phyloP scores from a whole-genome alignment of 2,888 invertebrate genomes.

The Stratiomys singularior region DNA sequence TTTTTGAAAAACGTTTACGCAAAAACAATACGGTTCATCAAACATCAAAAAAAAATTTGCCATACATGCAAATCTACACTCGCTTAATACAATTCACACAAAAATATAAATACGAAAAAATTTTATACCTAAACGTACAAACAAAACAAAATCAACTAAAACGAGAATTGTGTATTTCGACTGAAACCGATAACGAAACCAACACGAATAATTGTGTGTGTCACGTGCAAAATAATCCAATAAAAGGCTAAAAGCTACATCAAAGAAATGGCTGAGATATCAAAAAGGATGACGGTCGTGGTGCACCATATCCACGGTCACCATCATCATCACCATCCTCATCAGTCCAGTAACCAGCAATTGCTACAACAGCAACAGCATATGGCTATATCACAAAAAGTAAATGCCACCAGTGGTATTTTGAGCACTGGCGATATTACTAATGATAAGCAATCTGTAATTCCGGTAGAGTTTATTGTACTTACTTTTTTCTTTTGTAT shows the following conservation, averaged over 20 bases:
- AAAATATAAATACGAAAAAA: neutral
- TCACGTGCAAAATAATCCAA: neutral
- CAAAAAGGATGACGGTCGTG: conserved; percentile 63
- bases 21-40: conserved; percentile 9
- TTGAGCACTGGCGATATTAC: conserved; percentile 44
- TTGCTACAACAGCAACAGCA: conserved; percentile 47
- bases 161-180: conserved; percentile 17
- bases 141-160: conserved; percentile 22
- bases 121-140: neutral
- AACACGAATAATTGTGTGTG: conserved; percentile 38
- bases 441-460: conserved; percentile 58
- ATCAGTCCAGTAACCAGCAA: conserved; percentile 46
- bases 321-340: conserved; percentile 55
- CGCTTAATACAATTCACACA: neutral
- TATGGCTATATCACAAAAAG: conserved; percentile 43
- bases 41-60: neutral
- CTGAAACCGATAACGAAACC: conserved; percentile 11
- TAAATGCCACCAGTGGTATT: conserved; percentile 47
- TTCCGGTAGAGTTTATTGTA: conserved; percentile 66
- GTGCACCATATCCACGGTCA: conserved; percentile 60
- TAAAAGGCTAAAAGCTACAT: conserved; percentile 61
- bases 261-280: conserved; percentile 63
- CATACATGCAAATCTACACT: neutral
- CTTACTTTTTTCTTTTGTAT: neutral
- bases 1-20: conserved; percentile 31